Conservation (phyloP, 64 coral and sea anemone species). For the Orbicella faveolata region DNA sequence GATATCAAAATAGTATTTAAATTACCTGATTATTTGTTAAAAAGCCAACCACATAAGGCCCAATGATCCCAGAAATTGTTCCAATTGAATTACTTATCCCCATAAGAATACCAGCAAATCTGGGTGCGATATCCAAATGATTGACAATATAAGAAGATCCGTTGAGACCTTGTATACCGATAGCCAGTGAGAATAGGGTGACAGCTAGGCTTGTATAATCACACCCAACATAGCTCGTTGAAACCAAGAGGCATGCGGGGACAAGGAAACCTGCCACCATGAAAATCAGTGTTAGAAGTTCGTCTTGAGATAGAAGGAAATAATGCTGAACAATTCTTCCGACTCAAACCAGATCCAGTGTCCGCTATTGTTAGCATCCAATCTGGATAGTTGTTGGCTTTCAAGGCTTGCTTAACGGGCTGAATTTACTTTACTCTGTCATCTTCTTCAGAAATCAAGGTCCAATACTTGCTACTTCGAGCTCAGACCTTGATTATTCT, state of each 20-base stretch:
- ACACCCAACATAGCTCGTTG: constrained; percentile 79
- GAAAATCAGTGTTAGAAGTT: neutral
- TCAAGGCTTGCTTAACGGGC: too few species aligned
- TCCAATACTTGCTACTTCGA: too few species aligned
- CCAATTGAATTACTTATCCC: constrained; percentile 75
- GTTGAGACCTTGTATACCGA: constrained; percentile 34
- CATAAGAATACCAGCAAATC: constrained; percentile 83
- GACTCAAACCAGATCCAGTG: too few species aligned
- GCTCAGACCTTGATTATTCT: too few species aligned
- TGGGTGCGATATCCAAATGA: constrained; percentile 84
- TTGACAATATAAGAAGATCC: constrained; percentile 53
- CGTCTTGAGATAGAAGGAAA: neutral
- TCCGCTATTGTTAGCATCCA: too few species aligned
- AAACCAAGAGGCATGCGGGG: constrained; percentile 70
- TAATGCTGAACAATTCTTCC: too few species aligned
- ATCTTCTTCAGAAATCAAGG: too few species aligned
- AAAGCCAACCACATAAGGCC: constrained; percentile 66
- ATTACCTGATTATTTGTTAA: constrained; percentile 79
- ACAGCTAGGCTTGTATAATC: constrained; percentile 60
- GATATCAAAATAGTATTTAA: neutral
- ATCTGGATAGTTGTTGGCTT: too few species aligned
- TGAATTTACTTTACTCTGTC: too few species aligned
- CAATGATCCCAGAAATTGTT: constrained; percentile 79
- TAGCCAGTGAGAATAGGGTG: constrained; percentile 54
- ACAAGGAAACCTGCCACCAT: constrained; percentile 55